Conservation (phyloP, 2,113 vertebrate genomes). For the Nothoprocta perdicaria region DNA sequence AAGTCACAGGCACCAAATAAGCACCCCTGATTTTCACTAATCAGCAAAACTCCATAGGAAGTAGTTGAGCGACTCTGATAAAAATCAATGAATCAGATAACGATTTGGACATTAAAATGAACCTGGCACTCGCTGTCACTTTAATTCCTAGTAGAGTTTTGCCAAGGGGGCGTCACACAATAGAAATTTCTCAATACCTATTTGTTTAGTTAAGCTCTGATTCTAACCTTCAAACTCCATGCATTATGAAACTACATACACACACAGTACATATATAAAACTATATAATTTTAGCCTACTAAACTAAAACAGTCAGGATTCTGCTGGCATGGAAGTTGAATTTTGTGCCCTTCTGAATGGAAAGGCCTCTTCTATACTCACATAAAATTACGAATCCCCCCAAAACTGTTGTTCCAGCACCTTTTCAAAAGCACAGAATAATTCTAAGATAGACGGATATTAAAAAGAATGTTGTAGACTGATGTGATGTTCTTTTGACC, state of each 20-base stretch:
- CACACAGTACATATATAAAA: background rate
- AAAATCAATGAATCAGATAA: background rate
- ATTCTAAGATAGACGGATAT: background rate
- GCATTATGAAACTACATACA: background rate
- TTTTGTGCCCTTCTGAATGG: background rate
- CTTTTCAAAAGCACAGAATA: background rate
- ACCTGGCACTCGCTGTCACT: background rate
- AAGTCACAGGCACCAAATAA: background rate
- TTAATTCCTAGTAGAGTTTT: background rate
- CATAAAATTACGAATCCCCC: background rate
- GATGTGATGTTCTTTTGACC: background rate
- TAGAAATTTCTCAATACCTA: background rate
- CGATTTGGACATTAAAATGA: background rate
- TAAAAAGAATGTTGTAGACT: background rate
- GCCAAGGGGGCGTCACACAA: background rate
- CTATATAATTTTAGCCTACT: background rate
- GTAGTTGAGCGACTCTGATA: background rate
- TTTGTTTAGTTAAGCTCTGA: background rate
- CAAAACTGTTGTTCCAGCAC: background rate
- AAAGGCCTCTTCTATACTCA: background rate
- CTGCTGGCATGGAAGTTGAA: background rate
- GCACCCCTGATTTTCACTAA: background rate
- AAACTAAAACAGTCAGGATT: background rate
- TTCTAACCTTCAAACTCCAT: background rate
- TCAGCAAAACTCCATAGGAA: slow-evolving; percentile 16